Base-by-base conservation (phyloP, 2,113 vertebrate genomes). In the Eolophus roseicapilla region DNA sequence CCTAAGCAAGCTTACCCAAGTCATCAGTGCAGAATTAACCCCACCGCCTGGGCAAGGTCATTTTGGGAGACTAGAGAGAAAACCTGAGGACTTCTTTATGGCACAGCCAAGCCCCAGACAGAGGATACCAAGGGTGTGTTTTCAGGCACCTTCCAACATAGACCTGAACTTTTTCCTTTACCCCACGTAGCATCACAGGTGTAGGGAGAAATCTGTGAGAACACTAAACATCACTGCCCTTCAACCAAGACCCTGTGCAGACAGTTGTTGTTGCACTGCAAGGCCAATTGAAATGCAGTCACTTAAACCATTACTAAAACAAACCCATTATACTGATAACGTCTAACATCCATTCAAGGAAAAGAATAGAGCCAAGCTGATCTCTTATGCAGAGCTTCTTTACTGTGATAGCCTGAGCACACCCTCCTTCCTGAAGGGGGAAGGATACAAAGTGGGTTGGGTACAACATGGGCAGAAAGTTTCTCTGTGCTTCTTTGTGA, bases 91-190 rank as follows among this genome's bases (percentile, higher is more conserved):
- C n/a, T 73, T 33, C 52, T 21, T 41, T 17, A 2, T 0, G 6
- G 43, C 65, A n/a, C 37, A 70, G 47, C 33, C 44, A 33, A 69
- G 33, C 20, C 59, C 25, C 33, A 29, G 15, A 24, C 28, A 39
- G 39, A 31, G 13, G 11, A 7, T 29, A 28, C 6, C 31, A 33
- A 10, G 2, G 24, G 0, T 23, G 41, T 0, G 0, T 29, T 62
- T 53, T 21, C 46, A 94, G 64, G 46, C 41, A 46, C 37, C 21
- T 52, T 47, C 27, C 5, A n/a, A 35, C 15, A 27, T 5, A 23
- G 28, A 33, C 17, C 43, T 41, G 28, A 37, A n/a, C 43, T 29
- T 44, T 18, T 25, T 31, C 43, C 69, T 59, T 67, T 49, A 28
- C 47, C 35, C 19, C 7, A 6, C 11, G 57, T 3, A 64, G 43